phyloP scores from a whole-genome alignment of 2,797 vertebrate genomes.

The Peromyscus melanophrys region DNA sequence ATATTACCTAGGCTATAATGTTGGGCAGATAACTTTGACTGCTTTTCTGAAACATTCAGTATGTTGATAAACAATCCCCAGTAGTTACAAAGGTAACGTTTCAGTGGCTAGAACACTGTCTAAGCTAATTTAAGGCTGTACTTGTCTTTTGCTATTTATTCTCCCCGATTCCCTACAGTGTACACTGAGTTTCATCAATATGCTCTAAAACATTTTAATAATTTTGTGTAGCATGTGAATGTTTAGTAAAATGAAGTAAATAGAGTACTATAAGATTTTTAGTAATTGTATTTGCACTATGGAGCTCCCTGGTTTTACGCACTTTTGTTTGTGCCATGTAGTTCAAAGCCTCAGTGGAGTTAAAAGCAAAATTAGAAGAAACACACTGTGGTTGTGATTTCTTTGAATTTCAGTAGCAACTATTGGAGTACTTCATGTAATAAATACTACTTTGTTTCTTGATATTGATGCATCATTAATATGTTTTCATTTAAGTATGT shows the following conservation, averaged over 20 bases:
- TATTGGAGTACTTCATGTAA: constrained; percentile 37
- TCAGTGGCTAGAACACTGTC: background rate
- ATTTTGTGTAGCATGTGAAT: background rate
- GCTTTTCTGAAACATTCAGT: constrained; percentile 26
- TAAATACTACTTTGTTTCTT: constrained; percentile 38
- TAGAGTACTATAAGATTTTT: background rate
- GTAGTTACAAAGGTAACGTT: background rate
- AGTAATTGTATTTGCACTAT: constrained; percentile 7
- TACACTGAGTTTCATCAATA: background rate
- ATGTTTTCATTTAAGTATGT: constrained; percentile 66
- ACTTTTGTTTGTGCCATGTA: constrained; percentile 48
- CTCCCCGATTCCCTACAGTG: background rate
- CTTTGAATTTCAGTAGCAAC: constrained; percentile 69
- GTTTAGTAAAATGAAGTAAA: constrained; percentile 37
- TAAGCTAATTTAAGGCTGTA: background rate
- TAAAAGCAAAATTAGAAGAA: constrained; percentile 64
- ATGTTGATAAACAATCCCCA: background rate
- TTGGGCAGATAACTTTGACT: constrained; percentile 41
- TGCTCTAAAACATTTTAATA: background rate
- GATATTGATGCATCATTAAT: constrained; percentile 67
- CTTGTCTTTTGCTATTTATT: background rate
- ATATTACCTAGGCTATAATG: background rate
- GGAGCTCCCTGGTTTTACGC: background rate
- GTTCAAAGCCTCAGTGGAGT: constrained; percentile 46
- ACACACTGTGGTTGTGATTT: background rate